phyloP scores from a whole-genome alignment of 2,888 invertebrate genomes.

The Thysanoteuthis rhombus region DNA sequence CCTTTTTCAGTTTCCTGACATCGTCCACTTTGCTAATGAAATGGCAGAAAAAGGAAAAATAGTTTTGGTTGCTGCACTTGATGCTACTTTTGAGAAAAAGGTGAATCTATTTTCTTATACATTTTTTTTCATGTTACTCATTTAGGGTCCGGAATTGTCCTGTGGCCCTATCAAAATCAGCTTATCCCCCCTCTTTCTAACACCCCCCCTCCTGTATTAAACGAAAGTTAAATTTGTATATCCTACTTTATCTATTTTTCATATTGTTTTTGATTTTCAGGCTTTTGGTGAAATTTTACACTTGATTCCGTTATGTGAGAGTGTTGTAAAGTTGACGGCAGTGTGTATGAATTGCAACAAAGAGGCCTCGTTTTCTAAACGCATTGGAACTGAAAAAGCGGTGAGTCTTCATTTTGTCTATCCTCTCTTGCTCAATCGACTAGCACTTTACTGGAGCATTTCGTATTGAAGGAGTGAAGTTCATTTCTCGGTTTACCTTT shows the following conservation, averaged over 20 bases:
- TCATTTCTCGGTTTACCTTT: background rate
- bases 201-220: too few relatives aligned
- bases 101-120: constrained; percentile 40
- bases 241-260: background rate
- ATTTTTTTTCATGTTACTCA: background rate
- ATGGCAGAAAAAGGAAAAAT: constrained; percentile 72
- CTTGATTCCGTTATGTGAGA: constrained; percentile 71
- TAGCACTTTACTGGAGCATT: too few relatives aligned
- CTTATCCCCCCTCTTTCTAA: background rate
- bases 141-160: too few relatives aligned
- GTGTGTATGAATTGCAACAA: constrained; percentile 72
- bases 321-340: constrained; percentile 71
- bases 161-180: too few relatives aligned
- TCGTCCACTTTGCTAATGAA: constrained; percentile 70
- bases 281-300: constrained; percentile 70
- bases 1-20: constrained; percentile 70
- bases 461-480: background rate
- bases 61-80: constrained; percentile 74
- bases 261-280: constrained; percentile 41
- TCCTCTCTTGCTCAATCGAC: background rate
- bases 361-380: constrained; percentile 71
- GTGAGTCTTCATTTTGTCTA: constrained; percentile 51
- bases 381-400: constrained; percentile 69
- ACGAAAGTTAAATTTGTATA: background rate
- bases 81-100: constrained; percentile 73